These are phyloP conservation scores for Paratrypauchen microcephalus DNA, from an alignment of 2,797 vertebrate species.

Conservation along the genomic window DNA sequence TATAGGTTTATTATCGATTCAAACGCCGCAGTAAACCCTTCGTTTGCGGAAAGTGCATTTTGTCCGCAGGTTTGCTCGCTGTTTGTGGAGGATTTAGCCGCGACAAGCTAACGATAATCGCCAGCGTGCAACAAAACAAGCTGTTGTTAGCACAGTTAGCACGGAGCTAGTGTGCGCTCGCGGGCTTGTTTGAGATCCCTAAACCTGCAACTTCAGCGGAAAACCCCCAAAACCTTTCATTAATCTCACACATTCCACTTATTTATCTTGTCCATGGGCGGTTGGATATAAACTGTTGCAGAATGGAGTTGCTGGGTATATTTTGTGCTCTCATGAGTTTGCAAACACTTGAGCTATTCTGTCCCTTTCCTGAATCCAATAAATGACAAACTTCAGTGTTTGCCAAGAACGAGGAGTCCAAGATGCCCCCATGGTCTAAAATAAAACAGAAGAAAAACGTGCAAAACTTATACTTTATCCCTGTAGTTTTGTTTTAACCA, in stretches of 20 bases:
- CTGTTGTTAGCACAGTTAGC: slow-evolving; percentile 66
- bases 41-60: not conserved
- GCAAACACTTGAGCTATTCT: not conserved
- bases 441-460: too few relatives aligned
- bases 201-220: not conserved
- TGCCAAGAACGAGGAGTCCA: too few relatives aligned
- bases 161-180: slow-evolving; percentile 54
- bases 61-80: slow-evolving; percentile 15
- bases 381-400: not conserved
- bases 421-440: too few relatives aligned
- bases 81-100: slow-evolving; percentile 40
- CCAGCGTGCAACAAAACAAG: slow-evolving; percentile 66
- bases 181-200: not conserved
- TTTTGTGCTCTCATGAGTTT: not conserved
- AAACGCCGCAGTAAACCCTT: not conserved
- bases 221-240: too few relatives aligned
- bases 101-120: slow-evolving; percentile 48
- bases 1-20: too few relatives aligned
- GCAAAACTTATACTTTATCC: too few relatives aligned
- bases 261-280: not conserved
- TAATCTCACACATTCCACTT: not conserved
- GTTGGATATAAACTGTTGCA: not conserved
- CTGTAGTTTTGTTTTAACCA: too few relatives aligned
- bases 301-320: not conserved
- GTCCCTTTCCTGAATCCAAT: not conserved